Evolutionary conservation across 2,113 vertebrate genomes (phyloP), one percentile per base, ranked within the genome.

Genomic region (Psephotus haematonotus): DNA sequence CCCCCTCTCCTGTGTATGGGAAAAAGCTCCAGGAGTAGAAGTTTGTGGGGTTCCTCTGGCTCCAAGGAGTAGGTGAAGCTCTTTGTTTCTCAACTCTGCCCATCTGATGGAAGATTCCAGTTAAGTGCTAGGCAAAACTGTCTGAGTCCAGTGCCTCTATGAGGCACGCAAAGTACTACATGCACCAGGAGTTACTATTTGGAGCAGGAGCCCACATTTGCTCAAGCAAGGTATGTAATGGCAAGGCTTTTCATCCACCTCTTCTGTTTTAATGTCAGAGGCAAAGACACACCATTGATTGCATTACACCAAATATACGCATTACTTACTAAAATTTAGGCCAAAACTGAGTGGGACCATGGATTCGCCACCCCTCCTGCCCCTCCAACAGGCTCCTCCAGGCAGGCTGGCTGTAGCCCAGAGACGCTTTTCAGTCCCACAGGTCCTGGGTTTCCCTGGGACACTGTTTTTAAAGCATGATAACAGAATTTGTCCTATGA

Each of bases 91-190:
- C 76, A 4, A 25, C 60, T 50, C 24, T 39, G 9, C 29, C 41
- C 2, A 20, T n/a, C 17, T 1, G 3, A 22, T 1, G 35, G 28
- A 46, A 53, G 13, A 50, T 43, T 16, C 39, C 37, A 9, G 6
- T 2, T 20, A 7, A 2, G 2, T 24, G 29, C 7, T 4, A 5
- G 35, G 13, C 3, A 17, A 25, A 62, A 5, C 50, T 13, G 17
- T 31, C 35, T 2, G 29, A 82, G 6, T 76, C 33, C 28, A 2
- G 2, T 0, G 1, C 13, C 27, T n/a, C 33, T 4, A 0, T 1
- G 43, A 31, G 35, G 64, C 37, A 27, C 60, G 15, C 37, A 16
- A 5, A 60, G n/a, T 31, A 5, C 25, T 2, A 0, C 2, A 1
- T 16, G 57, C 35, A 7, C 33, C 68, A 13, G 59, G 28, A 59